Evolutionary conservation across 2,113 vertebrate genomes (phyloP).

Genomic region (Silurus asotus): DNA sequence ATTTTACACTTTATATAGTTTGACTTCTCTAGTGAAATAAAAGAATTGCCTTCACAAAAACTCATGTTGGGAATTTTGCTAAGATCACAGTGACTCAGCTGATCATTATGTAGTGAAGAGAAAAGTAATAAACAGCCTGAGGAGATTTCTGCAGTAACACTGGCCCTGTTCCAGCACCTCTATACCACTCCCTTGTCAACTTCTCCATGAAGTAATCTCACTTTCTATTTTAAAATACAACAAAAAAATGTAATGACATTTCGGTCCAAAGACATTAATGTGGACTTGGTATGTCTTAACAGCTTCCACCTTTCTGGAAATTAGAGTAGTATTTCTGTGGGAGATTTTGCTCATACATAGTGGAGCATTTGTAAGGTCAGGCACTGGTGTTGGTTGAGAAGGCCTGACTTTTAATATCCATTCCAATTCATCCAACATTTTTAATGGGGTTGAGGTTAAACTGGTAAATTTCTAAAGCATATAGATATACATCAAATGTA

Average conservation of each 20-base stretch:
- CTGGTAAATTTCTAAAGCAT: too few relatives aligned
- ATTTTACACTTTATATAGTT: neutral
- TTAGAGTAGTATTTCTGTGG: too few relatives aligned
- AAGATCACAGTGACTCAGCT: neutral
- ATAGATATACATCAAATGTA: too few relatives aligned
- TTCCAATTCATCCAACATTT: too few relatives aligned
- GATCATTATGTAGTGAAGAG: neutral
- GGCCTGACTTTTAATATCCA: too few relatives aligned
- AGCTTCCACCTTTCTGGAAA: too few relatives aligned
- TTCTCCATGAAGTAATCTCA: neutral
- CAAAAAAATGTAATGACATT: neutral
- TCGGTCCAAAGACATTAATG: too few relatives aligned
- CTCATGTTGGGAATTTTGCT: neutral
- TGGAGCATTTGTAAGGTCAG: too few relatives aligned
- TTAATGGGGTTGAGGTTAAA: too few relatives aligned
- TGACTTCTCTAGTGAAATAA: neutral
- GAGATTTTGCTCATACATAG: too few relatives aligned
- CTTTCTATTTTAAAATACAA: neutral
- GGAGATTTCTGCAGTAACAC: neutral
- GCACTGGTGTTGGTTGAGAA: too few relatives aligned
- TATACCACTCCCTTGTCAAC: neutral
- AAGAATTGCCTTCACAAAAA: neutral
- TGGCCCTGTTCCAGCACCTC: neutral
- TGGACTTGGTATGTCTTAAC: too few relatives aligned
- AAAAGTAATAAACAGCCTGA: neutral